Evolutionary conservation across 2,888 invertebrate genomes (phyloP).

Genomic region (Eumerus sabulonum): DNA sequence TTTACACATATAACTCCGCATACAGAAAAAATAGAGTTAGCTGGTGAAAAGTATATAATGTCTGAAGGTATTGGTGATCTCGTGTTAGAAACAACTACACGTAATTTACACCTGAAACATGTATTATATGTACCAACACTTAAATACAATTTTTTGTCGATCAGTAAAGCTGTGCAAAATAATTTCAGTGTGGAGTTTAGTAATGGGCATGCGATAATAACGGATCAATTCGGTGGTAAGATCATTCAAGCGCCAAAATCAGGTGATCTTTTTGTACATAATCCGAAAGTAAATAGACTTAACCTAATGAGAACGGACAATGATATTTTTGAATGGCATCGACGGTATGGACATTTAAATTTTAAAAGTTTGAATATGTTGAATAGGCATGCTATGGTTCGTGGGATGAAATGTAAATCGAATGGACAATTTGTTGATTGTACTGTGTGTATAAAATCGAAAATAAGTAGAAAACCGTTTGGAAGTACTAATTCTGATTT

Average conservation of each 20-base stretch:
- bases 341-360: slow-evolving; percentile 23
- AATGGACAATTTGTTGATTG: slow-evolving; percentile 9
- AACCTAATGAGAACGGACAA: slow-evolving; percentile 52
- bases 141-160: slow-evolving; percentile 36
- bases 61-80: slow-evolving; percentile 33
- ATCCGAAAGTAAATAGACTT: slow-evolving; percentile 6
- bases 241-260: slow-evolving; percentile 15
- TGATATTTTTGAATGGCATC: slow-evolving; percentile 69
- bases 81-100: slow-evolving; percentile 9
- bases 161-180: slow-evolving; percentile 26
- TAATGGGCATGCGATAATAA: slow-evolving; percentile 12
- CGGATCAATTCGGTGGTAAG: slow-evolving; percentile 10
- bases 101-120: too few relatives aligned
- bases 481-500: slow-evolving; percentile 9
- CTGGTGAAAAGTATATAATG: slow-evolving; percentile 15
- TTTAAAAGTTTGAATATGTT: slow-evolving; percentile 8
- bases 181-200: slow-evolving; percentile 24
- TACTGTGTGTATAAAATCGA: slow-evolving; percentile 15
- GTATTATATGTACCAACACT: too few relatives aligned
- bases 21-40: slow-evolving; percentile 14
- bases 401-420: slow-evolving; percentile 4
- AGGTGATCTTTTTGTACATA: slow-evolving; percentile 11
- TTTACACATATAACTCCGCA: slow-evolving; percentile 11
- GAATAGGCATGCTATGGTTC: slow-evolving; percentile 13
- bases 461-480: slow-evolving; percentile 14